Conservation (phyloP, 2,888 invertebrate species). For the Tryphoninae sp. region DNA sequence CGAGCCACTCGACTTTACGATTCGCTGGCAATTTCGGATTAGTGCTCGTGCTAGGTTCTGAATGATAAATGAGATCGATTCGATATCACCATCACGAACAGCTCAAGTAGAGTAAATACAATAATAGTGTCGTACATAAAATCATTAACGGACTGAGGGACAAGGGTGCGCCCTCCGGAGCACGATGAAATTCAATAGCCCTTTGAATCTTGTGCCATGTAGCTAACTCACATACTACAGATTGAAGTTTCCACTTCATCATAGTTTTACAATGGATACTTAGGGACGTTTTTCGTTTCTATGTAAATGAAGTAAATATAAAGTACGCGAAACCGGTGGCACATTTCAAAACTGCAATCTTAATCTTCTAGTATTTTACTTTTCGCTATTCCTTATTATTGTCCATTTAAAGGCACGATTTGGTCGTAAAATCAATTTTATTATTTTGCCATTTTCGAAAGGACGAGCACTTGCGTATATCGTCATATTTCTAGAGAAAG, state of each 20-base stretch:
- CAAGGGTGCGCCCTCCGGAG: conserved; percentile 53
- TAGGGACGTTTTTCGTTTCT: not conserved
- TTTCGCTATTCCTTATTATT: no score
- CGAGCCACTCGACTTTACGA: conserved; percentile 79
- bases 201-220: not conserved
- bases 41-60: conserved; percentile 78
- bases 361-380: no score
- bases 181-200: conserved; percentile 26
- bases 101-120: conserved; percentile 50
- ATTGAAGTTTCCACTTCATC: conserved; percentile 36
- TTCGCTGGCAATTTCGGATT: conserved; percentile 78
- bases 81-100: conserved; percentile 38
- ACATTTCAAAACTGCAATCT: not conserved
- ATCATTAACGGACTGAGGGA: conserved; percentile 27
- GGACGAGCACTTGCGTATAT: no score
- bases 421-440: no score
- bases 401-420: no score
- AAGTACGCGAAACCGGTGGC: not conserved
- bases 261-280: conserved; percentile 23
- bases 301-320: not conserved
- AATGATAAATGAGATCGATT: conserved; percentile 62
- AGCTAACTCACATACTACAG: conserved; percentile 59
- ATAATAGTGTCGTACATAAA: conserved; percentile 27
- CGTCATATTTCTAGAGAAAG: no score
- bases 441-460: no score